These are phyloP conservation scores for Sipha flava DNA, from an alignment of 1,140 invertebrate species.

Conservation along the genomic window DNA sequence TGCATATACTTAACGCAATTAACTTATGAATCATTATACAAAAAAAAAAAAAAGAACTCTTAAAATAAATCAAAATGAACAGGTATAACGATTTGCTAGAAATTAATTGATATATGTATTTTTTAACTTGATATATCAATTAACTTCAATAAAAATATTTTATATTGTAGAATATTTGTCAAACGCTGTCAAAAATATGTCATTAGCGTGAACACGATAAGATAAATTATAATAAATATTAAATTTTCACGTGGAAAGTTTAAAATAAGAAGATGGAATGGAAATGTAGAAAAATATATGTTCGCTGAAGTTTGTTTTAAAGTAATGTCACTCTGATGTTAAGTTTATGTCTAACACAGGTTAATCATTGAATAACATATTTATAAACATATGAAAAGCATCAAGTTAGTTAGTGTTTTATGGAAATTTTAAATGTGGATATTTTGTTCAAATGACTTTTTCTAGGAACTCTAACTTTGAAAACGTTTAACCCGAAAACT, in stretches of 20 bases:
- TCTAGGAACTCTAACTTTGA: background rate
- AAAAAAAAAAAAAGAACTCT: background rate
- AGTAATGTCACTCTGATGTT: background rate
- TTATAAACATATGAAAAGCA: background rate
- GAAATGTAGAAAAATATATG: background rate
- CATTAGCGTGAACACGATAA: background rate
- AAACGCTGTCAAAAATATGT: background rate
- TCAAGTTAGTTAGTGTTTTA: background rate
- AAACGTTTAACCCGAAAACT: background rate
- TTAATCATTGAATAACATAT: constrained; percentile 5
- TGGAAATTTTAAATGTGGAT: background rate
- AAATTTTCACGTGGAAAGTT: background rate
- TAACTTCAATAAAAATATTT: background rate
- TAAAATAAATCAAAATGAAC: too few species aligned
- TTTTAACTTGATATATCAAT: too few species aligned
- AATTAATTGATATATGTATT: too few species aligned
- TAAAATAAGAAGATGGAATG: background rate
- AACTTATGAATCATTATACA: too few species aligned
- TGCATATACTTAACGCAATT: too few species aligned
- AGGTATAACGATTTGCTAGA: too few species aligned
- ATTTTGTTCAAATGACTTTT: background rate
- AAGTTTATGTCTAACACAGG: background rate
- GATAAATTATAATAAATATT: background rate
- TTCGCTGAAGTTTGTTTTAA: background rate
- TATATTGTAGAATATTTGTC: background rate